Evolutionary conservation across 2,113 vertebrate species (phyloP).

Genomic region (Rhegmatorhina hoffmannsi): DNA sequence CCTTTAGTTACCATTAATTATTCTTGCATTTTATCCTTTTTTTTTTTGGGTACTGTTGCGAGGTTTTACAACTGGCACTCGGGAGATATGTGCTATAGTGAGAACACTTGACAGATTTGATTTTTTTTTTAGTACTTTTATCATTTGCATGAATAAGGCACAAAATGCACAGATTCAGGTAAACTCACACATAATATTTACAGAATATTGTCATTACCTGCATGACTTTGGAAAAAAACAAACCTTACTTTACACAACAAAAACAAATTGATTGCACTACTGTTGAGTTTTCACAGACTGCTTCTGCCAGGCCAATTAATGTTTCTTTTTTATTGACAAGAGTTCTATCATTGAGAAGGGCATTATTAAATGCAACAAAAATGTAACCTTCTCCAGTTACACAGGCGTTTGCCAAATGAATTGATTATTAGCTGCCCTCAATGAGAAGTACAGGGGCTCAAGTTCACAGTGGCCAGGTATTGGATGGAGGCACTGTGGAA

Average conservation of each 20-base stretch:
- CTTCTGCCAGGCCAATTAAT: conserved; percentile 68
- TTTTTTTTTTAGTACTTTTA: conserved; percentile 77
- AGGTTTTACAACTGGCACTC: conserved; percentile 75
- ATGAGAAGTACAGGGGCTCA: conserved; percentile 38
- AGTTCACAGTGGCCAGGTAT: conserved; percentile 73
- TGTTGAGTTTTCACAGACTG: conserved; percentile 66
- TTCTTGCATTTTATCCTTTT: conserved; percentile 31
- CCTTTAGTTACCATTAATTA: conserved; percentile 68
- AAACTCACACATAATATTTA: conserved; percentile 94
- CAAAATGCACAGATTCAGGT: conserved; percentile 98
- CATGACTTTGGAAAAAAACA: conserved; percentile 87
- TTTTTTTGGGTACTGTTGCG: conserved; percentile 66
- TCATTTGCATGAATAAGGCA: conserved; percentile 95
- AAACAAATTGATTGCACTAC: conserved; percentile 84
- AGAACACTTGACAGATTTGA: conserved; percentile 79
- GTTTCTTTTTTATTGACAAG: conserved; percentile 44
- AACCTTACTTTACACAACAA: conserved; percentile 73
- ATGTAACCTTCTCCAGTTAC: conserved; percentile 21
- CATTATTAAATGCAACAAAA: conserved; percentile 51
- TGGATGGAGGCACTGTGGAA: conserved; percentile 62
- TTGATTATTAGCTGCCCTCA: conserved; percentile 55
- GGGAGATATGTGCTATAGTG: conserved; percentile 75
- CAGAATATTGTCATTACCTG: conserved; percentile 92
- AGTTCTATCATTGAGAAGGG: conserved; percentile 29
- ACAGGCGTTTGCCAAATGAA: conserved; percentile 6